phyloP scores from a whole-genome alignment of 2,888 invertebrate species.

The Allophyes oxyacanthae region DNA sequence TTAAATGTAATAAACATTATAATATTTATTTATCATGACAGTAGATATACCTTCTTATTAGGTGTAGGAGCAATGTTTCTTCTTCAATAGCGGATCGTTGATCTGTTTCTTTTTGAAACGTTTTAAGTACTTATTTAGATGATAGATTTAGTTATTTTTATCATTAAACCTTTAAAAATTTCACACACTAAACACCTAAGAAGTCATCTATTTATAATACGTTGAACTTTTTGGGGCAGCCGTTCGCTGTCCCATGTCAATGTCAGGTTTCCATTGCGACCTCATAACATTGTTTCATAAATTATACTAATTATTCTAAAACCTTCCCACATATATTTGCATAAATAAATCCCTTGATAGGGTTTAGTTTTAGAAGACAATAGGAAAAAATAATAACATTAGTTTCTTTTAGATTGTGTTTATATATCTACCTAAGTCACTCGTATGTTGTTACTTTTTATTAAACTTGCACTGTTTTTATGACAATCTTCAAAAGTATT shows the following conservation, averaged over 20 bases:
- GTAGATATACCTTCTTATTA: no score
- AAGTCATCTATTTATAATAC: background rate
- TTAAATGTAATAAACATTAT: no score
- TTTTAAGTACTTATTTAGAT: no score
- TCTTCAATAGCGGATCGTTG: no score
- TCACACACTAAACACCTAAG: background rate
- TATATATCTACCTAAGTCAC: no score
- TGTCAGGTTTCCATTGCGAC: conserved; percentile 34
- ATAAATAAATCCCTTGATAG: conserved; percentile 19
- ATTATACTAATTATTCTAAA: conserved; percentile 39
- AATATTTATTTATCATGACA: no score
- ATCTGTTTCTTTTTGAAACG: no score
- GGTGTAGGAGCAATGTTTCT: no score
- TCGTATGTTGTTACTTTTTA: no score
- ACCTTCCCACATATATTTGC: conserved; percentile 26
- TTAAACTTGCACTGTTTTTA: no score
- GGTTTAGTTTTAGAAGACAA: conserved; percentile 5
- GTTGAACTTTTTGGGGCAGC: conserved; percentile 13
- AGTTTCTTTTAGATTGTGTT: no score
- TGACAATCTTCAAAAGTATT: no score
- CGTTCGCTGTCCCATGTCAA: conserved; percentile 28
- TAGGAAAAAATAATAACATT: conserved; percentile 6
- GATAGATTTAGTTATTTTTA: background rate
- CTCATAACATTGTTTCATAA: conserved; percentile 36
- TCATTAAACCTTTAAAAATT: background rate